phyloP scores from a whole-genome alignment of 2,113 vertebrate genomes.

The Myrmecophaga tridactyla region DNA sequence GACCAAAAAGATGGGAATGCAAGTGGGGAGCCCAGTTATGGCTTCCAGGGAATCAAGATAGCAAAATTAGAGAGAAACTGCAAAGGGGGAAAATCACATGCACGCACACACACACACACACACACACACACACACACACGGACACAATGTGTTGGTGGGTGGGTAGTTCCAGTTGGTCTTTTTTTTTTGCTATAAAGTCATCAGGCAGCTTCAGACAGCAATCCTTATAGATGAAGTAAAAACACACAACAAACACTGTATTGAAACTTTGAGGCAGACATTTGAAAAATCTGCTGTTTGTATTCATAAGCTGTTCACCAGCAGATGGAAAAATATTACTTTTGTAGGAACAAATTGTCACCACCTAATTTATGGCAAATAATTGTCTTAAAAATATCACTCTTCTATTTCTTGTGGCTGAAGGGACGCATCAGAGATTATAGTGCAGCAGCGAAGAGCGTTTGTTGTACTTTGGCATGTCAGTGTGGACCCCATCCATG shows the following conservation, averaged over 20 bases:
- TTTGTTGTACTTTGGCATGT: background rate
- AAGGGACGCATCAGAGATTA: background rate
- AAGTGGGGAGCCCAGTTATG: background rate
- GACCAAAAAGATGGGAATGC: background rate
- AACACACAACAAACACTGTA: background rate
- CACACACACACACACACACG: background rate
- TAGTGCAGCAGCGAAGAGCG: background rate
- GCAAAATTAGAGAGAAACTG: background rate
- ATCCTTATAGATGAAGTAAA: background rate
- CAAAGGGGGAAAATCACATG: background rate
- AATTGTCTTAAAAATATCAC: slow-evolving; percentile 8
- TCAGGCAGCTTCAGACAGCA: background rate
- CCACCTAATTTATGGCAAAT: slow-evolving; percentile 54
- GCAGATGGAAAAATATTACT: slow-evolving; percentile 69
- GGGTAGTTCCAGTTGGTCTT: background rate
- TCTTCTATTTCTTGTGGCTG: background rate
- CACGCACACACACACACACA: background rate
- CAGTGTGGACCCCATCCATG: background rate
- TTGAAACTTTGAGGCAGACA: slow-evolving; percentile 38
- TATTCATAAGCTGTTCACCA: slow-evolving; percentile 64
- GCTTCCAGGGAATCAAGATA: background rate
- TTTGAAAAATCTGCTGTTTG: slow-evolving; percentile 55
- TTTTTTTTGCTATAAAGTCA: background rate
- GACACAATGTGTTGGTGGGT: background rate
- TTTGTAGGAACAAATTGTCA: slow-evolving; percentile 60